Conservation (phyloP, 1,140 invertebrate species). For the Plutomurus gul region DNA sequence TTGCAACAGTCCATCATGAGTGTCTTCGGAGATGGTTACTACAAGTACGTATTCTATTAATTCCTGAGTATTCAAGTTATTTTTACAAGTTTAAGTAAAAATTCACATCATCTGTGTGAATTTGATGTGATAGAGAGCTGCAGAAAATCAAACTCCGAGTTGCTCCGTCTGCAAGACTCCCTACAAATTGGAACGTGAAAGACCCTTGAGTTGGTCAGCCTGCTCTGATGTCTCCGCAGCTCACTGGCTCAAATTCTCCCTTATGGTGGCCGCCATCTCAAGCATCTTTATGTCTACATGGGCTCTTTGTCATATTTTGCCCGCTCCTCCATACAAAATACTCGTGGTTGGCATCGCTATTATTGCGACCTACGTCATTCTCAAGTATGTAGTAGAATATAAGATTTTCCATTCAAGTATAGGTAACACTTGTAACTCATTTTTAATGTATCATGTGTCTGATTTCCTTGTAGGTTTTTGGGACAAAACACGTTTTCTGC, state of each 20-base stretch:
- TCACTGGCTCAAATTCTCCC: conserved; percentile 77
- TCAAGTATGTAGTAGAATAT: conserved; percentile 65
- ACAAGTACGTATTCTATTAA: conserved; percentile 59
- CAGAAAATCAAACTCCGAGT: conserved; percentile 55
- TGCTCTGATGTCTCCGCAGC: conserved; percentile 71
- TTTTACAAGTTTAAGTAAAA: not conserved
- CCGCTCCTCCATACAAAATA: conserved; percentile 75
- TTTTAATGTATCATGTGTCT: not conserved
- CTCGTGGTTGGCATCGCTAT: conserved; percentile 77
- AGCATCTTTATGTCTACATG: conserved; percentile 76
- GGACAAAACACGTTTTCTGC: conserved; percentile 83
- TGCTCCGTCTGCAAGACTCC: conserved; percentile 80
- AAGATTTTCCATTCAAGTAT: not conserved
- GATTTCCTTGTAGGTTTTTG: conserved; percentile 68
- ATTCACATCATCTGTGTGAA: not conserved
- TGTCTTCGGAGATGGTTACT: conserved; percentile 87
- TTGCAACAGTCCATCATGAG: conserved; percentile 74
- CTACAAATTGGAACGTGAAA: conserved; percentile 71
- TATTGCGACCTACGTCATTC: conserved; percentile 79
- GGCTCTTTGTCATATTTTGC: conserved; percentile 77
- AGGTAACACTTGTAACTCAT: not conserved
- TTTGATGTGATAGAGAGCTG: conserved; percentile 20
- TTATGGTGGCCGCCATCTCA: conserved; percentile 71
- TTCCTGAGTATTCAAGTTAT: not conserved
- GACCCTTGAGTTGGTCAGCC: conserved; percentile 74